Evolutionary conservation across 1,140 invertebrate species (phyloP), one percentile per base, ranked within the genome.

Genomic region (Ooceraea biroi): DNA sequence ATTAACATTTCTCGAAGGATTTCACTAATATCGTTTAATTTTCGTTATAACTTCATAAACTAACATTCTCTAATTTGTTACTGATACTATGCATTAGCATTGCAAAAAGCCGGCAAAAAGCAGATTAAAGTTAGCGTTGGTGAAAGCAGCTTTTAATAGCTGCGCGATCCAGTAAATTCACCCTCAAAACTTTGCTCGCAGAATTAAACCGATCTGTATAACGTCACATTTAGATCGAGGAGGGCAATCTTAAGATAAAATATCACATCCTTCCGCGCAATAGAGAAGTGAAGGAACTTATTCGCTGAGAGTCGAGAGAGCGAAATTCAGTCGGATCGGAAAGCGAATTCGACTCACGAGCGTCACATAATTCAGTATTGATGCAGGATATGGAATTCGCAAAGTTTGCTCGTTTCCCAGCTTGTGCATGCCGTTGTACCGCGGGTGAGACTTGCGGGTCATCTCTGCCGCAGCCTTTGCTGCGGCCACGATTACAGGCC

Each of bases 331-430:
- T 30, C 11, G 65, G 30, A 25, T 25, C 8, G 14, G 4, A 17
- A 8, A 7, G 8, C n/a, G 36, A 30, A 88, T 88, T 88, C 86
- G 82, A 73, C 71, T 87, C 85, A 87, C 86, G 86, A 48, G 12
- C 58, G 10, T 17, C 58, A 48, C 58, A 83, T 85, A 88, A 88
- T 88, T 88, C 61, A 78, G 57, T 83, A 88, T 88, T 72, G 83
- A 61, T 41, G 57, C 11, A 41, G 65, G 48, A 63, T 46, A 55
- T 41, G n/a, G 22, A 63, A 5, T n/a, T 76, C n/a, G 76, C 57
- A 52, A 85, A 82, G 76, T 85, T 85, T 36, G 55, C 22, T 55
- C 66, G 55, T 84, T 80, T 71, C 46, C 25, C 17, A 55, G 65
- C 63, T 69, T 65, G 72, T 25, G n/a, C 55, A 57, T 71, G 46